Base-by-base conservation (phyloP, 2,113 vertebrate genomes). In the Merops nubicus region DNA sequence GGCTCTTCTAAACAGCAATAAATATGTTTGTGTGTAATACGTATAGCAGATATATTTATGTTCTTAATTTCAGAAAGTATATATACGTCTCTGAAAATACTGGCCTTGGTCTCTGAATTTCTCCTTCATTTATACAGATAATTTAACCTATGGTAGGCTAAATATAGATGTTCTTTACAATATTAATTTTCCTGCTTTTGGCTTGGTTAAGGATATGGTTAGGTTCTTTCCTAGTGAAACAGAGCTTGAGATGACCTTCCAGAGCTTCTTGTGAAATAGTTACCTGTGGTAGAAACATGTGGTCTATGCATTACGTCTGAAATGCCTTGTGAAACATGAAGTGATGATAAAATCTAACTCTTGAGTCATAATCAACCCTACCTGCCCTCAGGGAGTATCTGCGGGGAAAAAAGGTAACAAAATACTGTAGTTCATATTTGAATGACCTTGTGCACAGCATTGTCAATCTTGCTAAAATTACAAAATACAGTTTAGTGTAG, bases 311-410 rank as follows among this genome's bases (percentile, higher is more conserved):
- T 78, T 82, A n/a, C 26, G 5, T 47, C 8, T 63, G 82, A 86
- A 74, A 69, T 5, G 8, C 3, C 1, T 75, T 90, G 72, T 74
- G 86, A 77, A 92, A 86, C 11, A 2, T 26, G 3, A 53, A 53
- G 45, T 31, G 62, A n/a, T 57, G 94, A 92, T 94, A 95, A 93
- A 93, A 95, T 91, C 88, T 84, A 15, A 6, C 60, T 93, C 47
- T 53, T 54, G 21, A 59, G 29, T 59, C 59, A 21, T 3, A 89
- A 51, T 79, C 89, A 84, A 75, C 56, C 47, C 81, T 80, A 33
- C 50, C 51, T 68, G 64, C 53, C 84, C 87, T 47, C 38, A 38
- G 81, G 65, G 56, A 87, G 23, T 3, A 47, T n/a, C 54, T 23
- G 38, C 31, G 25, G 70, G 26, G 26, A 2, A 3, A 48, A 64